Conservation (phyloP, 2,888 invertebrate species). For the Elmis aenea region DNA sequence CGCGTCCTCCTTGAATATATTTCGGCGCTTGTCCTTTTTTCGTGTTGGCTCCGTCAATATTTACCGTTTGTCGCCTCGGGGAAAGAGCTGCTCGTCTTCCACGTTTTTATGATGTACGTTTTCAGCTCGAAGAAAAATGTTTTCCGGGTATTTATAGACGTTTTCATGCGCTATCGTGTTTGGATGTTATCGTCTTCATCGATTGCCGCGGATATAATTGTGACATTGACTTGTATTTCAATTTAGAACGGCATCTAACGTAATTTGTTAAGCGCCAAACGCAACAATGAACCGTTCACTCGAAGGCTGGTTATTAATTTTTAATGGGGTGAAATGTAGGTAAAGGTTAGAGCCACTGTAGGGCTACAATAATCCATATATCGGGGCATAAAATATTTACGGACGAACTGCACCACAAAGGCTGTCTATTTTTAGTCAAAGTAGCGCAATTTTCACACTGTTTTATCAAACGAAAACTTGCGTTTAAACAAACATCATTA, state of each 20-base stretch:
- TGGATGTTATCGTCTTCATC: slow-evolving; percentile 9
- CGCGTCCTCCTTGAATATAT: too few species aligned
- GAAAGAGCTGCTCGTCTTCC: slow-evolving; percentile 14
- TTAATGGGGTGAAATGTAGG: too few species aligned
- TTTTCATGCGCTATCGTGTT: not conserved
- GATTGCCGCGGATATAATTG: slow-evolving; percentile 9
- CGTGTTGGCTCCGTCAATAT: slow-evolving; percentile 18
- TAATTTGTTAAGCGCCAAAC: slow-evolving; percentile 1
- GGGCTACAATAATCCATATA: too few species aligned
- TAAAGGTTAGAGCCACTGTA: too few species aligned
- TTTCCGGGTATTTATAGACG: slow-evolving; percentile 18
- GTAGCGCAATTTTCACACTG: too few species aligned
- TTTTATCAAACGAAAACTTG: too few species aligned
- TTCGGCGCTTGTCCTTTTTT: slow-evolving; percentile 10
- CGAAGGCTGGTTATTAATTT: slow-evolving; percentile 7
- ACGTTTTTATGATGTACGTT: slow-evolving; percentile 21
- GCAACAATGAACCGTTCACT: slow-evolving; percentile 2
- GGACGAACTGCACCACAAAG: too few species aligned
- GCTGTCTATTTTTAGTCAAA: too few species aligned
- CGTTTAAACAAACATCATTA: too few species aligned
- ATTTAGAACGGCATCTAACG: slow-evolving; percentile 2
- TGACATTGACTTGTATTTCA: slow-evolving; percentile 1
- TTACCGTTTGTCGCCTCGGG: slow-evolving; percentile 28
- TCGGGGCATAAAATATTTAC: too few species aligned
- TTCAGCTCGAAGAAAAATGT: slow-evolving; percentile 20